phyloP scores from a whole-genome alignment of 2,888 invertebrate species.

The Xestia ashworthii region DNA sequence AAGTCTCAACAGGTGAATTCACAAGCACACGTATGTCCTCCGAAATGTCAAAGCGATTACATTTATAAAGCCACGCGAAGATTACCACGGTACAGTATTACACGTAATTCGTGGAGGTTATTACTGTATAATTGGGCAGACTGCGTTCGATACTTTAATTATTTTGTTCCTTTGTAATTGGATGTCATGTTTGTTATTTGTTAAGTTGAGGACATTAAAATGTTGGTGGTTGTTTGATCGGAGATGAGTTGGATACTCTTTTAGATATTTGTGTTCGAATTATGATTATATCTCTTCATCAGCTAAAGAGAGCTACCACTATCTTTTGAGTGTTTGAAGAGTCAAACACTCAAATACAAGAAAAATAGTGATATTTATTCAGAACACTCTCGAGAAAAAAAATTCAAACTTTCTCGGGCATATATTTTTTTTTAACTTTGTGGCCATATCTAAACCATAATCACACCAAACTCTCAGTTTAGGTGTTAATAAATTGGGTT shows the following conservation, averaged over 20 bases:
- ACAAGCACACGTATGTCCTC: slow-evolving; percentile 55
- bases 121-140: slow-evolving; percentile 58
- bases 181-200: slow-evolving; percentile 40
- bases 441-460: no score
- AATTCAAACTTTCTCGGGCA: no score
- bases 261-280: not conserved
- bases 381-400: no score
- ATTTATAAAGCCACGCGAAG: slow-evolving; percentile 49
- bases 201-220: slow-evolving; percentile 44
- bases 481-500: no score
- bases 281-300: no score
- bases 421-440: no score
- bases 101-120: slow-evolving; percentile 56
- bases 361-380: no score
- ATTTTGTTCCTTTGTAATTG: slow-evolving; percentile 46
- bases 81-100: slow-evolving; percentile 54
- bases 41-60: slow-evolving; percentile 65
- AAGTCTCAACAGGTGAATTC: slow-evolving; percentile 49
- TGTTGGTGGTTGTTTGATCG: slow-evolving; percentile 7
- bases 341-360: no score
- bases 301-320: no score
- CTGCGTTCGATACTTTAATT: slow-evolving; percentile 62
- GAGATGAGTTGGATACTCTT: not conserved
- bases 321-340: no score
- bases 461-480: no score